phyloP scores from a whole-genome alignment of 2,888 invertebrate species.

The Diaprepes abbreviatus region DNA sequence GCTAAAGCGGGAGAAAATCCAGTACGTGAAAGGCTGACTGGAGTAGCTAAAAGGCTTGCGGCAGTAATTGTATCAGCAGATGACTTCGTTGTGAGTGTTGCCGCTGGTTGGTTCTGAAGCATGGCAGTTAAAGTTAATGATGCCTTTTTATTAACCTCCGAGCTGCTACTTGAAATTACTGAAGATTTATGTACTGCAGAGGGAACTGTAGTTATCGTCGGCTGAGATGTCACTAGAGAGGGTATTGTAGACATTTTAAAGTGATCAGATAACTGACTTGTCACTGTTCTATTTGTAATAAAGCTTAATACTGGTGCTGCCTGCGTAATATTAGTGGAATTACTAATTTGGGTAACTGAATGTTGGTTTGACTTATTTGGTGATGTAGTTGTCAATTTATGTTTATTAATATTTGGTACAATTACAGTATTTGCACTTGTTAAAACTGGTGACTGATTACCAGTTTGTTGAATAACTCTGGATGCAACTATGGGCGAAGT shows the following conservation, averaged over 20 bases:
- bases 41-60: conserved; percentile 65
- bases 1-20: conserved; percentile 63
- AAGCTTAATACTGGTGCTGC: conserved; percentile 10
- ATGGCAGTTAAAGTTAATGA: conserved; percentile 67
- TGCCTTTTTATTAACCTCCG: conserved; percentile 56
- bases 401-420: conserved; percentile 60
- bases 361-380: conserved; percentile 41
- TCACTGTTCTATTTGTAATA: conserved; percentile 20
- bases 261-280: conserved; percentile 60
- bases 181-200: conserved; percentile 40
- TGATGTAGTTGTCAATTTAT: conserved; percentile 53
- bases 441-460: conserved; percentile 53
- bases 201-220: background rate
- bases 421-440: conserved; percentile 59
- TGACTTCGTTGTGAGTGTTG: conserved; percentile 64
- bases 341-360: conserved; percentile 2
- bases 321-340: background rate
- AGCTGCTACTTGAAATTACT: conserved; percentile 40
- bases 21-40: conserved; percentile 62
- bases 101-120: conserved; percentile 68
- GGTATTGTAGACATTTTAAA: conserved; percentile 56
- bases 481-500: conserved; percentile 58
- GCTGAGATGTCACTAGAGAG: conserved; percentile 22
- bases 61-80: conserved; percentile 66
- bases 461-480: conserved; percentile 60